These are phyloP conservation scores for Chaenogobius annularis DNA, from an alignment of 2,113 vertebrate genomes.

Conservation along the genomic window DNA sequence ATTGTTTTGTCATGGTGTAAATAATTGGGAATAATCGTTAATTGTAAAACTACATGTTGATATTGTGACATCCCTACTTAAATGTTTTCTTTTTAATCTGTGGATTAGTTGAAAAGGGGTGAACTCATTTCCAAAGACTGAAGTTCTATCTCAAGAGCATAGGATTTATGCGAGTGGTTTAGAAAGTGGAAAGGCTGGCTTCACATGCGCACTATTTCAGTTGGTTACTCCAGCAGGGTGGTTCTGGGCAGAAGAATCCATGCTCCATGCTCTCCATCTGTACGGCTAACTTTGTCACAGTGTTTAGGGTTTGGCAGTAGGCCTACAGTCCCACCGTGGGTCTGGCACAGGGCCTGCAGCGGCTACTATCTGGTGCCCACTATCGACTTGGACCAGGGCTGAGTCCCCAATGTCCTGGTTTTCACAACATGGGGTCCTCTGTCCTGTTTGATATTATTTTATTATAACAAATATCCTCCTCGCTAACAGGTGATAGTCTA, in stretches of 20 bases:
- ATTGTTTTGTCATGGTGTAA: too few relatives aligned
- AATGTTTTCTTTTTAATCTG: not conserved
- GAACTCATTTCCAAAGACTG: not conserved
- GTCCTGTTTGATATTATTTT: constrained; percentile 59
- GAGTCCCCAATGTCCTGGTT: constrained; percentile 45
- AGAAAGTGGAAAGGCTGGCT: constrained; percentile 6
- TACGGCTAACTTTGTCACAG: constrained; percentile 37
- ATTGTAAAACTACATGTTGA: too few relatives aligned
- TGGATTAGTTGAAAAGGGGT: not conserved
- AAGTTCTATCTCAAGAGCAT: not conserved
- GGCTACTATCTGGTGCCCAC: constrained; percentile 62
- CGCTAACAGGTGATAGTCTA: not conserved
- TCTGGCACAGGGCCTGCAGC: constrained; percentile 56
- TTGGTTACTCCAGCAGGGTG: constrained; percentile 32
- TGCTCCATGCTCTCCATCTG: constrained; percentile 35
- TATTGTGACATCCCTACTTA: too few relatives aligned
- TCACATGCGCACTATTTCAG: constrained; percentile 17
- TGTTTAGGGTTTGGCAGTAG: constrained; percentile 61
- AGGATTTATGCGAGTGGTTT: constrained; percentile 13
- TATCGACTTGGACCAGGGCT: constrained; percentile 70
- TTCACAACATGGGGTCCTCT: constrained; percentile 37
- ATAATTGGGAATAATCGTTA: too few relatives aligned
- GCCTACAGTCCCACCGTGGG: constrained; percentile 50
- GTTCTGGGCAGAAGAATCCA: constrained; percentile 38
- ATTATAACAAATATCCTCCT: constrained; percentile 17